phyloP scores from a whole-genome alignment of 2,797 vertebrate species.

The Ptychadena robeensis region DNA sequence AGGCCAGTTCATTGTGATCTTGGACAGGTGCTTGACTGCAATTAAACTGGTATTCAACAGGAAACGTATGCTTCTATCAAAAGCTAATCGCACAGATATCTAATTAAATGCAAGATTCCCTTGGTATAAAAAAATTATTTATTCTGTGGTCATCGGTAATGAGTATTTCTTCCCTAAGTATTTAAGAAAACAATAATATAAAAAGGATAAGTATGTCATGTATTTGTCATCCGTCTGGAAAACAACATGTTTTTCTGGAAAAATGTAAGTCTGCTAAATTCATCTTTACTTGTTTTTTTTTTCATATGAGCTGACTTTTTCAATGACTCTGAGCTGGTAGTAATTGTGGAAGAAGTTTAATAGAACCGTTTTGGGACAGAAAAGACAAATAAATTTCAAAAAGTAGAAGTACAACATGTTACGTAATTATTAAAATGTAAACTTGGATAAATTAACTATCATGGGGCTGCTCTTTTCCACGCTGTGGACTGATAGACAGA shows the following conservation, averaged over 20 bases:
- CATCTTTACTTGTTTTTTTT: neutral
- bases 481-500: neutral
- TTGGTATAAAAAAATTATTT: neutral
- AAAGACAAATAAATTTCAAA: too few species aligned
- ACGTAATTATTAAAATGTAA: too few species aligned
- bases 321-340: neutral
- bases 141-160: neutral
- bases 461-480: too few species aligned
- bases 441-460: neutral
- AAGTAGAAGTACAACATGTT: too few species aligned
- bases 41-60: too few species aligned
- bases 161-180: neutral
- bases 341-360: neutral
- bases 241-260: constrained; percentile 9
- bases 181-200: neutral
- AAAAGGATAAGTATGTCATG: neutral
- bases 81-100: neutral
- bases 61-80: too few species aligned
- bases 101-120: neutral
- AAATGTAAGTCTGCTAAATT: neutral
- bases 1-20: too few species aligned
- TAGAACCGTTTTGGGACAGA: too few species aligned
- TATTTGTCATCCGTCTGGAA: neutral
- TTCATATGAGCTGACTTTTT: neutral
- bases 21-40: too few species aligned